Conservation (phyloP, 1,140 invertebrate species). For the Papilio dardanus region DNA sequence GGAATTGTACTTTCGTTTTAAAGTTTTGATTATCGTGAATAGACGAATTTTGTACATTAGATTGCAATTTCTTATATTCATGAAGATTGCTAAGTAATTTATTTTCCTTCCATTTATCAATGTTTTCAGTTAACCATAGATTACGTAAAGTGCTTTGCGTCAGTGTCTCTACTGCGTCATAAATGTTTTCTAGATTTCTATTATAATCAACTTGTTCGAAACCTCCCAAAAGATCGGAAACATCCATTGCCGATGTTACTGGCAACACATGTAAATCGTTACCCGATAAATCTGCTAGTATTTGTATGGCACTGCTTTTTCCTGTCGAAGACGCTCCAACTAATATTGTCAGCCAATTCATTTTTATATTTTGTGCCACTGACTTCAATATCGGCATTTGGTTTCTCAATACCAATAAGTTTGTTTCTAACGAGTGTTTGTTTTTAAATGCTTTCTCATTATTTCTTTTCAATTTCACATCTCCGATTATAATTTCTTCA, state of each 20-base stretch:
- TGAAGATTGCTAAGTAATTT: slow-evolving; percentile 60
- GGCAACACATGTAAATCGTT: slow-evolving; percentile 89
- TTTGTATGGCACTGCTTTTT: slow-evolving; percentile 91
- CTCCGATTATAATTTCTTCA: slow-evolving; percentile 83
- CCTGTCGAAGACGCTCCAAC: slow-evolving; percentile 91
- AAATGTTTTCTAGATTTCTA: slow-evolving; percentile 69
- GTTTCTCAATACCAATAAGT: slow-evolving; percentile 85
- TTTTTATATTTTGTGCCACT: slow-evolving; percentile 91
- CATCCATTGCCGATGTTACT: slow-evolving; percentile 97
- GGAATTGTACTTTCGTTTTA: slow-evolving; percentile 75
- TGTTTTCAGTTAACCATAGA: slow-evolving; percentile 55
- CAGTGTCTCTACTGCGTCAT: slow-evolving; percentile 66
- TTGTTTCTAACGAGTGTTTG: slow-evolving; percentile 67
- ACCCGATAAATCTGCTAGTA: slow-evolving; percentile 89
- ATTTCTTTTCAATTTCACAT: slow-evolving; percentile 81
- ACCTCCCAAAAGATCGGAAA: slow-evolving; percentile 96
- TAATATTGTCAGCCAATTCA: slow-evolving; percentile 96
- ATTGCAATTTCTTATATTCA: slow-evolving; percentile 60
- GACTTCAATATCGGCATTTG: slow-evolving; percentile 88
- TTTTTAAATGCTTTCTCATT: slow-evolving; percentile 71
- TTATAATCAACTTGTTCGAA: slow-evolving; percentile 94
- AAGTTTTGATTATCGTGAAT: slow-evolving; percentile 82
- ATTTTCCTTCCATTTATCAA: slow-evolving; percentile 55
- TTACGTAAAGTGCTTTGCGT: slow-evolving; percentile 62
- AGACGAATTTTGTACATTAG: slow-evolving; percentile 75